Percentiles rank a stretch among this genome's conserved stretches.
Evolutionary conservation across 2,888 invertebrate species (phyloP).

Genomic region (Pristionchus japonicus): DNA sequence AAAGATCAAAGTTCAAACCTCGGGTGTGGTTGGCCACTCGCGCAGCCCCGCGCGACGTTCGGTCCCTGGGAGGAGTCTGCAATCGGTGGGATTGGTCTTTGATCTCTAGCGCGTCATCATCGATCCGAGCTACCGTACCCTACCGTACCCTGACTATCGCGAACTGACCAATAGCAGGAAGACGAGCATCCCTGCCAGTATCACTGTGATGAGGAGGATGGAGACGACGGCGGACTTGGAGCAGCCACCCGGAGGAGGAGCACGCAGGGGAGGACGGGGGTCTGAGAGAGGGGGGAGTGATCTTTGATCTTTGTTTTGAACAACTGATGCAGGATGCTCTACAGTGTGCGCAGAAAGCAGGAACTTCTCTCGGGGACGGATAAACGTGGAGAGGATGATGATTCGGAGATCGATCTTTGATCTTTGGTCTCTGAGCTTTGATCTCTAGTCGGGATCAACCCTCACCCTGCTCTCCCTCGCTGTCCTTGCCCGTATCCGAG

Average conservation of each 20-base stretch:
- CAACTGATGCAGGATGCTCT: background rate
- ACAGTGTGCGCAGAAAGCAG: background rate
- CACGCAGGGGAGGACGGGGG: background rate
- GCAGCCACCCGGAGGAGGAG: background rate
- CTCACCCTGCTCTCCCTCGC: background rate
- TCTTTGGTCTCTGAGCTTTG: background rate
- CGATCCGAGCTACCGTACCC: too few species aligned
- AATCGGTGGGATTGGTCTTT: background rate
- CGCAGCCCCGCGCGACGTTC: background rate
- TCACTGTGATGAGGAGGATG: background rate
- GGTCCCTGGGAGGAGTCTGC: background rate
- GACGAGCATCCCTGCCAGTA: background rate
- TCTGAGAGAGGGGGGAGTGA: background rate
- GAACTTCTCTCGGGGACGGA: background rate
- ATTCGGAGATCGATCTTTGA: background rate
- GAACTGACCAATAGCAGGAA: background rate
- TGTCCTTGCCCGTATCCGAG: background rate
- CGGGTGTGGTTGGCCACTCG: background rate
- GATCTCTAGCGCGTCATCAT: background rate
- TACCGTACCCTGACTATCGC: too few species aligned
- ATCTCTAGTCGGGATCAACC: too few species aligned
- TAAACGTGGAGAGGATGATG: background rate
- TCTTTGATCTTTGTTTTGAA: background rate
- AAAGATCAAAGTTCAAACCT: background rate
- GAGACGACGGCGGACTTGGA: background rate